Percentiles rank a stretch among this genome's conserved stretches.
These are phyloP conservation scores for Pygocentrus nattereri DNA, from an alignment of 2,797 vertebrate species.

Conservation along the genomic window DNA sequence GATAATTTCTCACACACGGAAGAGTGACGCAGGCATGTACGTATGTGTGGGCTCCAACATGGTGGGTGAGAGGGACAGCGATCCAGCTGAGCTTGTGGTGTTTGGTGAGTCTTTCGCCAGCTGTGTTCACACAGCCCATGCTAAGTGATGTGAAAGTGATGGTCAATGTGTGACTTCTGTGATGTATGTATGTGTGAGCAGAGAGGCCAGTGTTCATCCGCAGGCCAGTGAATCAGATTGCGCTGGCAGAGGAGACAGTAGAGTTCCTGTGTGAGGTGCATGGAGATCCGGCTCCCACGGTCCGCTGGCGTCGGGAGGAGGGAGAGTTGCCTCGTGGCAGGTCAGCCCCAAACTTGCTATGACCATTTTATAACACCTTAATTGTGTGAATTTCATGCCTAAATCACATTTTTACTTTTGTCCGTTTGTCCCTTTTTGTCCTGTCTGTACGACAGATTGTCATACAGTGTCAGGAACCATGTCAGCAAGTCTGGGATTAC, in stretches of 20 bases:
- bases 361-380: background rate
- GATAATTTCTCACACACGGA: conserved; percentile 95
- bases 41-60: conserved; percentile 96
- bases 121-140: background rate
- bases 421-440: background rate
- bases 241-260: conserved; percentile 86
- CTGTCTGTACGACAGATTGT: background rate
- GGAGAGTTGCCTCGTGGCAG: conserved; percentile 90
- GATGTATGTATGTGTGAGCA: conserved; percentile 60
- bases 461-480: background rate
- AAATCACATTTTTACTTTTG: background rate
- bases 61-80: conserved; percentile 96
- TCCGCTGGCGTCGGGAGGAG: conserved; percentile 89
- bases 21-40: conserved; percentile 96
- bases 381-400: background rate
- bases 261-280: conserved; percentile 91
- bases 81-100: conserved; percentile 95
- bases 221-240: conserved; percentile 89
- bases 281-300: conserved; percentile 87
- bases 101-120: conserved; percentile 84
- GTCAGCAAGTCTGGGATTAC: background rate
- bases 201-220: conserved; percentile 90
- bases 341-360: conserved; percentile 71
- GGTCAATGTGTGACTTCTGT: conserved; percentile 21
- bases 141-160: conserved; percentile 3